phyloP scores from a whole-genome alignment of 1,140 invertebrate species.

The Forficula auricularia region DNA sequence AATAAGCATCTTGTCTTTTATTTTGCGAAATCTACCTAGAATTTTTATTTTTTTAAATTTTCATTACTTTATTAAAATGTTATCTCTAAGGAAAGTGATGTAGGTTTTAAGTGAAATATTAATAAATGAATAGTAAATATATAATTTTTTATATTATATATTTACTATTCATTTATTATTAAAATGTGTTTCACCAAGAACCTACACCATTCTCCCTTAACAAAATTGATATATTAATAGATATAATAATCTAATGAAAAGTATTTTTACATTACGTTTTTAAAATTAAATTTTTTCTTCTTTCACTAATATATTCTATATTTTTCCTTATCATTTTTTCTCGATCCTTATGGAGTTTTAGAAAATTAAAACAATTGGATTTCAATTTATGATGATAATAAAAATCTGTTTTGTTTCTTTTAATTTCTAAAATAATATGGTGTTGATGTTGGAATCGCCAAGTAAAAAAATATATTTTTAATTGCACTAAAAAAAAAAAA shows the following conservation, averaged over 20 bases:
- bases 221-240: neutral
- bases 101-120: too few species aligned
- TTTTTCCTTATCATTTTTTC: neutral
- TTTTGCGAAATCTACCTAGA: too few species aligned
- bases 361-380: neutral
- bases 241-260: neutral
- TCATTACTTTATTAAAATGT: too few species aligned
- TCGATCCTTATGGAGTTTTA: neutral
- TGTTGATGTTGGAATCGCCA: neutral
- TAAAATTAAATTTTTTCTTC: neutral
- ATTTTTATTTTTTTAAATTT: too few species aligned
- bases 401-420: neutral
- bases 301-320: neutral
- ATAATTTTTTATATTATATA: too few species aligned
- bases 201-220: too few species aligned
- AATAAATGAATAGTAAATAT: too few species aligned
- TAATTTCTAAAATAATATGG: neutral
- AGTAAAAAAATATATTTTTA: constrained; percentile 1
- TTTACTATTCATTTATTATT: too few species aligned
- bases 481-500: too few species aligned
- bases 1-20: too few species aligned
- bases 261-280: neutral
- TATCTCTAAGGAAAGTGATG: too few species aligned
- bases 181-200: too few species aligned
- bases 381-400: neutral